Base-by-base conservation (phyloP, 2,797 vertebrate genomes). In the Chiloscyllium punctatum region DNA sequence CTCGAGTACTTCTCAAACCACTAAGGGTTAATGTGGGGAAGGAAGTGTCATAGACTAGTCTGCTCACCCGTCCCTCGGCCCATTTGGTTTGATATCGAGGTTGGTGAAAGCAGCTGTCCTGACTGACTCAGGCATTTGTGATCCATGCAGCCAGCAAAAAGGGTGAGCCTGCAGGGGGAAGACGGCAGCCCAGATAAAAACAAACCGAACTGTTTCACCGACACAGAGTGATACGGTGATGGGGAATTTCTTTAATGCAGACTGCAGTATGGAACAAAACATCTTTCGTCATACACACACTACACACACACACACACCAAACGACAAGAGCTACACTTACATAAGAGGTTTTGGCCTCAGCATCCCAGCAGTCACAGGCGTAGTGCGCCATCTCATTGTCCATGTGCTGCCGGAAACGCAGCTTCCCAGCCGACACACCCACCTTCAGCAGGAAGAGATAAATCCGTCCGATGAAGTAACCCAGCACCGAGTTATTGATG, bases 311-410 rank as follows among this genome's bases (percentile, higher is more conserved):
- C 95, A 48, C 69, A 48, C 23, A 9, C n/a, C n/a, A n/a, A n/a
- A n/a, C n/a, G n/a, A n/a, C n/a, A n/a, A n/a, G n/a, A n/a, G 21
- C 9, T 30, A 6, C 9, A 97, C 99, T 84, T 97, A 99, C 99
- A 1, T 99, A 99, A 0, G 99, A 99, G 0, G 99, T 99, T 98
- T 99, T 99, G 96, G 99, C 97, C 96, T 99, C 99, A 0, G 99
- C 99, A 0, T 99, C 99, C 99, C 99, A 99, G 97, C 99, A 99
- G 98, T 99, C 99, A 33, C 99, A 99, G 96, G 99, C 99, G 0
- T 99, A 99, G 96, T 99, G 99, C 96, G 99, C 99, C 99, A 99
- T 99, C 97, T 99, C 99, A 11, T 99, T 99, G 97, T 99, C 99
- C 99, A 99, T 99, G 96, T 99, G 99, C 98, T 99, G 99, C 1